Percentiles rank a stretch among this genome's conserved stretches.
phyloP scores from a whole-genome alignment of 2,113 vertebrate species.

The Forbesichthys agassizii region DNA sequence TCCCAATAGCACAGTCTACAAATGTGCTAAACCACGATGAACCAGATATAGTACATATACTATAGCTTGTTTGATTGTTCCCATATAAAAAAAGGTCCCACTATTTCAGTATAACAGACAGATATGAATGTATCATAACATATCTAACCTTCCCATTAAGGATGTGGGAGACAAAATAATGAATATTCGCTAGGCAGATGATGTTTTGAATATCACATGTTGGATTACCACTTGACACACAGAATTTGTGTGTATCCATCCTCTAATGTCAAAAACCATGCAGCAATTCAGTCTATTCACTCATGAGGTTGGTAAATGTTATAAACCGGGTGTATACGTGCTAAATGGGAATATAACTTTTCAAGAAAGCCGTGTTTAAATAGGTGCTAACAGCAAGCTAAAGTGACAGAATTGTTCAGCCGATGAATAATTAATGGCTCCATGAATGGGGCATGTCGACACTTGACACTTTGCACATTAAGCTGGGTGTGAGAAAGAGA shows the following conservation, averaged over 20 bases:
- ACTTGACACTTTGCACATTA: slow-evolving; percentile 52
- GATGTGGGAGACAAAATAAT: too few relatives aligned
- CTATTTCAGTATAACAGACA: too few relatives aligned
- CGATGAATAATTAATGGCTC: slow-evolving; percentile 59
- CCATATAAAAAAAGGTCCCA: too few relatives aligned
- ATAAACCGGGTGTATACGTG: background rate
- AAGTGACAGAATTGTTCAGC: slow-evolving; percentile 31
- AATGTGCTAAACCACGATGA: too few relatives aligned
- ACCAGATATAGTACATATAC: too few relatives aligned
- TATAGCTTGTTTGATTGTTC: too few relatives aligned
- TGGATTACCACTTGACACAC: background rate
- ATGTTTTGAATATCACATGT: background rate
- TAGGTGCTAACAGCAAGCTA: slow-evolving; percentile 48
- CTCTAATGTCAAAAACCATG: background rate
- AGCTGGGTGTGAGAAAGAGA: slow-evolving; percentile 41
- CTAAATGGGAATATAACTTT: slow-evolving; percentile 23
- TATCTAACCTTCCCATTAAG: too few relatives aligned
- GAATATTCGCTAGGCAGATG: too few relatives aligned
- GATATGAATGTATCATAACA: too few relatives aligned
- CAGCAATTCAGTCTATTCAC: background rate
- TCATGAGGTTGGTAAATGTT: background rate
- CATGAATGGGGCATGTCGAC: slow-evolving; percentile 42
- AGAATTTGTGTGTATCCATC: too few relatives aligned
- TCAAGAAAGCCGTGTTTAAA: slow-evolving; percentile 31
- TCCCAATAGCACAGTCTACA: too few relatives aligned